Evolutionary conservation across 2,113 vertebrate species (phyloP), one percentile per base, ranked within the genome.

Genomic region (sheep (Ovis aries)): DNA sequence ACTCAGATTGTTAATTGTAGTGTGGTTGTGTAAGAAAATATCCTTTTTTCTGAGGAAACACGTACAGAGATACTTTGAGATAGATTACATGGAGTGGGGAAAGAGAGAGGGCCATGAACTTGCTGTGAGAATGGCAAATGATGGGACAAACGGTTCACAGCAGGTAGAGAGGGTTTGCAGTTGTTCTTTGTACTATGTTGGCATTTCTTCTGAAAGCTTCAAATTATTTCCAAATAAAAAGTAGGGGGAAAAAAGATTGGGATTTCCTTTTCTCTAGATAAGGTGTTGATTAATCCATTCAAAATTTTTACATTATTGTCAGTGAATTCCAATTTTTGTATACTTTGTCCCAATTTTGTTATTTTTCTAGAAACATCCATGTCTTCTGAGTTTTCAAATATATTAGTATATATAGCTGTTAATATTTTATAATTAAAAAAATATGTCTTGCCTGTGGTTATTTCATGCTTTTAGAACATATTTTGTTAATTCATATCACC

Each of bases 221-320:
- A 90, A 93, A 90, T 82, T 87, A 94, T 90, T 97, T 88, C 36
- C 57, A 71, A 92, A 78, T 78, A 33, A 92, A 90, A 90, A 71
- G 23, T 52, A 40, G 64, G 12, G 17, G 10, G 6, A 29, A 23
- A 45, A 53, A 90, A 48, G 10, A 6, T 43, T 90, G 45, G 15
- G 15, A 62, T 62, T 96, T 88, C 62, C 12, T 29, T 15, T 48
- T 62, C 6, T 45, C 7, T 89, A 2, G 85, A 33, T 74, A 81
- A 89, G 40, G 4, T 74, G 19, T 64, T 64, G 53, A 57, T 91
- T 87, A 43, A 88, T 81, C 45, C 15, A 60, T 52, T 80, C 52
- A 92, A 3, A 53, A 59, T 53, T 94, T 6, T 71, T 84, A 53
- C 62, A 43, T 86, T 83, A 52, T 91, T 64, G 55, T 91, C 82